Conservation (phyloP, 1,140 invertebrate genomes). For the Branchinecta lynchi region DNA sequence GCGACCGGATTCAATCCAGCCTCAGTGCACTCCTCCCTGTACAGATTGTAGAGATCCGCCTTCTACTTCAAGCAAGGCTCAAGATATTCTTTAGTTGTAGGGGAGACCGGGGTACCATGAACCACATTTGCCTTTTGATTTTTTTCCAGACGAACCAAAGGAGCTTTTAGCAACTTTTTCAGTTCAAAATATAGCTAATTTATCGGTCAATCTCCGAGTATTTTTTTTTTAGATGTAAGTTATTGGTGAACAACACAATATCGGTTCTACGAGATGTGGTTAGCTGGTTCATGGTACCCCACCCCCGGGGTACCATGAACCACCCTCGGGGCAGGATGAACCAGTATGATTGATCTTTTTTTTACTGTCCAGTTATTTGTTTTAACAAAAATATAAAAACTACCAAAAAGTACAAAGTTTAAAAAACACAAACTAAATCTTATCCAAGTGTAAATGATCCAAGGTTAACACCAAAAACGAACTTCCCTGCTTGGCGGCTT, state of each 20-base stretch:
- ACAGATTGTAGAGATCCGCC: too few species aligned
- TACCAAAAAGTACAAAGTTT: background rate
- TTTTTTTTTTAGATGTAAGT: background rate
- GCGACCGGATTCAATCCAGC: too few species aligned
- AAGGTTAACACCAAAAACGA: background rate
- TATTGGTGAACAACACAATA: background rate
- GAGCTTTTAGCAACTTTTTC: background rate
- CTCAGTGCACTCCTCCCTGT: too few species aligned
- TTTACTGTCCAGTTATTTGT: background rate
- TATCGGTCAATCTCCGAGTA: background rate
- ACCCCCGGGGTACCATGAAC: too few species aligned
- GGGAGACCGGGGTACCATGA: background rate
- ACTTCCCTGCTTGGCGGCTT: background rate
- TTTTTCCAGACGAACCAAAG: background rate
- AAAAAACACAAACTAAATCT: background rate
- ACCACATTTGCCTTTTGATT: background rate
- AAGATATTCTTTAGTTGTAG: background rate
- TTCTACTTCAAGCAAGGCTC: too few species aligned
- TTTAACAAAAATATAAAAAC: background rate
- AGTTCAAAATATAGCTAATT: background rate
- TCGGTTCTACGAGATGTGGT: too few species aligned
- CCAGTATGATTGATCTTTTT: slow-evolving; percentile 4
- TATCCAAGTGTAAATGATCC: background rate
- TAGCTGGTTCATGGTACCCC: too few species aligned
- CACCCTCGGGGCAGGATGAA: background rate